Conservation (phyloP, 2,113 vertebrate species). For the Dicrurus megarhynchus region DNA sequence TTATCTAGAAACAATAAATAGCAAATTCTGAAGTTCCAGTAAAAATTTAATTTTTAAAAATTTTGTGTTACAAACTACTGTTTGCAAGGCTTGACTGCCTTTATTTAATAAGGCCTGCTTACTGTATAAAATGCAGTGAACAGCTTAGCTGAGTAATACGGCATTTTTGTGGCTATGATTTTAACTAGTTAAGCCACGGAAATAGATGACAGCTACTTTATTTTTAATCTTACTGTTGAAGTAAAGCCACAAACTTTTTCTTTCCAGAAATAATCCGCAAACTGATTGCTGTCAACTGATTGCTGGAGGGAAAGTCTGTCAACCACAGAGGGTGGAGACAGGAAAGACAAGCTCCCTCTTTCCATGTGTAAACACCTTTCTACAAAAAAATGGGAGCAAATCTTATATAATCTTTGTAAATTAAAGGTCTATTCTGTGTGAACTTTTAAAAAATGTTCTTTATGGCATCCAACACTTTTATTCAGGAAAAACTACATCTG, state of each 20-base stretch:
- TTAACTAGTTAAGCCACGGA: constrained; percentile 29
- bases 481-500: background rate
- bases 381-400: background rate
- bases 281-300: constrained; percentile 23
- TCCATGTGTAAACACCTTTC: background rate
- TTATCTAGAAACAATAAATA: background rate
- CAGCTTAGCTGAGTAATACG: background rate
- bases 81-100: background rate
- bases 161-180: background rate
- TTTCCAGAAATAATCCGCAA: constrained; percentile 32
- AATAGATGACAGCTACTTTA: constrained; percentile 34
- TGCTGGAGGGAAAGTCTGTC: constrained; percentile 30
- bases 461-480: background rate
- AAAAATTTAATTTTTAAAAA: background rate
- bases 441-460: background rate
- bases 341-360: background rate
- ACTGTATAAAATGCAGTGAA: background rate
- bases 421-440: background rate
- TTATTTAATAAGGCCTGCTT: background rate
- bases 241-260: constrained; percentile 36
- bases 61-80: background rate
- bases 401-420: background rate
- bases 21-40: background rate
- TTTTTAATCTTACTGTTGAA: constrained; percentile 32
- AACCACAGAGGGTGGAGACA: background rate